A percentile compares a stretch with the other conserved stretches of the same genome.
Conservation (phyloP, 2,797 vertebrate genomes). For the Monodelphis domestica region DNA sequence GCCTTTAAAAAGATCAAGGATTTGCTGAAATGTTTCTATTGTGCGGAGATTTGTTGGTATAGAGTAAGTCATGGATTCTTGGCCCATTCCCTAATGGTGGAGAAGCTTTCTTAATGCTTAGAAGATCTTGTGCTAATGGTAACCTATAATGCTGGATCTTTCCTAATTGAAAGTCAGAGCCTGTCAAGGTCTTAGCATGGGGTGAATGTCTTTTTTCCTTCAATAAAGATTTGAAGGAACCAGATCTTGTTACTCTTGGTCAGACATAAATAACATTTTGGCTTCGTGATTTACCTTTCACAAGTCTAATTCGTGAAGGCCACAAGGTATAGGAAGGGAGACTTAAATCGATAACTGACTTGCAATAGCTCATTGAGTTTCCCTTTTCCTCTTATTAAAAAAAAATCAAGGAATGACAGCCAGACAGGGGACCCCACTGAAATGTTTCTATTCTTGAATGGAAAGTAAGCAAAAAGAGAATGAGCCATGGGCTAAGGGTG, state of each 20-base stretch:
- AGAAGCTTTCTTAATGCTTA: neutral
- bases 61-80: neutral
- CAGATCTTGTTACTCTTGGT: neutral
- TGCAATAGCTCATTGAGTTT: neutral
- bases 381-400: neutral
- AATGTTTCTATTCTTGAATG: conserved; percentile 45
- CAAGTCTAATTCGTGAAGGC: neutral
- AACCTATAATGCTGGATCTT: neutral
- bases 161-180: neutral
- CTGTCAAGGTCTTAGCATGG: neutral
- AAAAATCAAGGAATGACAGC: neutral
- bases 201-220: neutral
- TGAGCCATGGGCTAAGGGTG: neutral
- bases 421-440: conserved; percentile 30
- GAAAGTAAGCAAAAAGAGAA: conserved; percentile 52
- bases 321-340: neutral
- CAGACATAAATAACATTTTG: neutral
- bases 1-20: conserved; percentile 7
- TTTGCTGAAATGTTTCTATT: neutral
- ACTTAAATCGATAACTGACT: neutral
- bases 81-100: neutral
- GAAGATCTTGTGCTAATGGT: neutral
- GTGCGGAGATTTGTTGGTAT: neutral
- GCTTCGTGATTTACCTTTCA: neutral
- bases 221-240: conserved; percentile 2